These are phyloP conservation scores for Antennarius striatus DNA, from an alignment of 2,113 vertebrate genomes.

Conservation along the genomic window DNA sequence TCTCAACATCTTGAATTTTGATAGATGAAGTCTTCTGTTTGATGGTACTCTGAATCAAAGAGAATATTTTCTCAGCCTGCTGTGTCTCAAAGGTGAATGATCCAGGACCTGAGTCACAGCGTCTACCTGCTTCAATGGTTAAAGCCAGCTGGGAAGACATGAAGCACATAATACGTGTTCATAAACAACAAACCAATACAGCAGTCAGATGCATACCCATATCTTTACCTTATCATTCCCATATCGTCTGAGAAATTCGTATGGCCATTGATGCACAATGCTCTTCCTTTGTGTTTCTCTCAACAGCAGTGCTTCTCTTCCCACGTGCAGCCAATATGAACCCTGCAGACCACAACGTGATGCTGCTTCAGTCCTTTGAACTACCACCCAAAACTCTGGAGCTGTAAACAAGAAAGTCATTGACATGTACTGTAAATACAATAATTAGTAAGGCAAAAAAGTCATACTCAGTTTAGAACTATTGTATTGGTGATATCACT, in stretches of 20 bases:
- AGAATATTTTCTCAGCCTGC: slow-evolving; percentile 89
- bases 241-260: slow-evolving; percentile 89
- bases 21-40: slow-evolving; percentile 75
- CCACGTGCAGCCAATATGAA: slow-evolving; percentile 85
- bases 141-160: slow-evolving; percentile 82
- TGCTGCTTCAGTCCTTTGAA: slow-evolving; percentile 85
- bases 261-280: slow-evolving; percentile 85
- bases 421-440: too few species aligned
- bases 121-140: slow-evolving; percentile 92
- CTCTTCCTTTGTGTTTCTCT: slow-evolving; percentile 73
- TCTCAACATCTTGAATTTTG: slow-evolving; percentile 42
- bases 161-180: not conserved
- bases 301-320: slow-evolving; percentile 81
- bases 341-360: slow-evolving; percentile 86
- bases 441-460: too few species aligned
- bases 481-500: too few species aligned
- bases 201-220: not conserved
- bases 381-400: slow-evolving; percentile 83
- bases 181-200: not conserved
- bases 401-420: slow-evolving; percentile 62
- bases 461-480: too few species aligned
- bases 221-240: slow-evolving; percentile 88
- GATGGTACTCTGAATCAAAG: slow-evolving; percentile 87
- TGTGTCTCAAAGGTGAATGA: slow-evolving; percentile 91
- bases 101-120: slow-evolving; percentile 90